phyloP scores from a whole-genome alignment of 2,888 invertebrate genomes.

The Notodonta ziczac region DNA sequence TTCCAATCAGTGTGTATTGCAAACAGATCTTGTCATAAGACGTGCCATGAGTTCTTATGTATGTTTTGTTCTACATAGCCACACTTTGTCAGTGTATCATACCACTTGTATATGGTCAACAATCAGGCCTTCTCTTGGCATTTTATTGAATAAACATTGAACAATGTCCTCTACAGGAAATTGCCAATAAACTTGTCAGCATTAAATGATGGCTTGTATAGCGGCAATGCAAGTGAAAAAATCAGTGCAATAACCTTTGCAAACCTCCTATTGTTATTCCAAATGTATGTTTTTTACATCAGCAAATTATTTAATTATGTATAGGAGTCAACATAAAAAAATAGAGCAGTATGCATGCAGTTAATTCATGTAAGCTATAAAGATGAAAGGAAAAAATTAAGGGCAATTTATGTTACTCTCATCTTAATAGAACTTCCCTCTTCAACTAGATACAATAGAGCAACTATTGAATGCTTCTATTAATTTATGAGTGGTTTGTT shows the following conservation, averaged over 20 bases:
- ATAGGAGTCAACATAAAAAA: neutral
- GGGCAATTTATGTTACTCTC: constrained; percentile 71
- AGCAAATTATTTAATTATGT: neutral
- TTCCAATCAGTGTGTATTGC: constrained; percentile 50
- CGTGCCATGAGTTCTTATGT: constrained; percentile 46
- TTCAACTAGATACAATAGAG: constrained; percentile 57
- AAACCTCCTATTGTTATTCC: neutral
- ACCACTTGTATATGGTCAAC: constrained; percentile 18
- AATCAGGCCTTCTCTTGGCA: constrained; percentile 48
- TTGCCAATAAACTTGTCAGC: constrained; percentile 73
- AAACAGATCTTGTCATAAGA: constrained; percentile 45
- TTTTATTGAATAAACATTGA: constrained; percentile 71
- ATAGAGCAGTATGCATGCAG: constrained; percentile 13
- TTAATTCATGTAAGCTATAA: constrained; percentile 46
- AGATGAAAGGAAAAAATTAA: constrained; percentile 72
- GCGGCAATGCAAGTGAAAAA: constrained; percentile 47
- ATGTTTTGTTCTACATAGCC: constrained; percentile 22
- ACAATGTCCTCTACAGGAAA: constrained; percentile 71
- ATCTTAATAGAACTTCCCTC: constrained; percentile 79
- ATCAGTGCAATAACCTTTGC: constrained; percentile 50
- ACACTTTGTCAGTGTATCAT: constrained; percentile 10
- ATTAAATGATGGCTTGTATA: constrained; percentile 41
- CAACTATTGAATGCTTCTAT: constrained; percentile 43
- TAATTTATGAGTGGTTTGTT: constrained; percentile 20
- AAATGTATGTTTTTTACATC: neutral